A percentile compares a stretch with the other conserved stretches of the same genome.
Conservation (phyloP, 1,140 invertebrate species). For the Anagrus nilaparvatae region DNA sequence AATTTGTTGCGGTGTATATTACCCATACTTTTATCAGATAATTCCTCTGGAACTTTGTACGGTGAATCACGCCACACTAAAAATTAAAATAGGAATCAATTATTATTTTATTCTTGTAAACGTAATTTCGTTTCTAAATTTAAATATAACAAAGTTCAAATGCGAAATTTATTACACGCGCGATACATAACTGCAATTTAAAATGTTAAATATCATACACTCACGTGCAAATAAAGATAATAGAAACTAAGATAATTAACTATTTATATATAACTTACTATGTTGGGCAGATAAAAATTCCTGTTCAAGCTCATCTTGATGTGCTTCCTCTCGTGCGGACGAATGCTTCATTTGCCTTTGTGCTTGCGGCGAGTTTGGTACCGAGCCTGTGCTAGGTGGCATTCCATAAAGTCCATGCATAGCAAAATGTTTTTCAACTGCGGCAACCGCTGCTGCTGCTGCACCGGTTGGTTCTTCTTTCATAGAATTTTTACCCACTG, state of each 20-base stretch:
- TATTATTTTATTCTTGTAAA: too few species aligned
- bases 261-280: slow-evolving; percentile 25
- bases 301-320: slow-evolving; percentile 35
- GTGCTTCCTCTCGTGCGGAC: slow-evolving; percentile 24
- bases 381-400: slow-evolving; percentile 32
- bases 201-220: too few species aligned
- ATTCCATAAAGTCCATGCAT: slow-evolving; percentile 38
- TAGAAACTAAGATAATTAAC: too few species aligned
- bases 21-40: slow-evolving; percentile 51
- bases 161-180: too few species aligned
- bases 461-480: slow-evolving; percentile 33
- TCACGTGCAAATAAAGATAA: too few species aligned
- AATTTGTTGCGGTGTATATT: too few species aligned
- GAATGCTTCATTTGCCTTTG: slow-evolving; percentile 37
- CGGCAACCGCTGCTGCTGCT: slow-evolving; percentile 30
- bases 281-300: slow-evolving; percentile 35
- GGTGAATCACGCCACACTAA: slow-evolving; percentile 51
- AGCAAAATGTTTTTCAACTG: slow-evolving; percentile 39
- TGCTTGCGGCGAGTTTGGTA: slow-evolving; percentile 35
- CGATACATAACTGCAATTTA: too few species aligned
- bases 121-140: too few species aligned
- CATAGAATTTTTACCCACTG: slow-evolving; percentile 35
- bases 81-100: slow-evolving; percentile 28
- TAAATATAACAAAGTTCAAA: too few species aligned
- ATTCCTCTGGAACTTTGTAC: slow-evolving; percentile 58